Percentiles rank a stretch among this genome's conserved stretches.
Evolutionary conservation across 2,888 invertebrate genomes (phyloP).

Genomic region (Drosophila austrosaltans): DNA sequence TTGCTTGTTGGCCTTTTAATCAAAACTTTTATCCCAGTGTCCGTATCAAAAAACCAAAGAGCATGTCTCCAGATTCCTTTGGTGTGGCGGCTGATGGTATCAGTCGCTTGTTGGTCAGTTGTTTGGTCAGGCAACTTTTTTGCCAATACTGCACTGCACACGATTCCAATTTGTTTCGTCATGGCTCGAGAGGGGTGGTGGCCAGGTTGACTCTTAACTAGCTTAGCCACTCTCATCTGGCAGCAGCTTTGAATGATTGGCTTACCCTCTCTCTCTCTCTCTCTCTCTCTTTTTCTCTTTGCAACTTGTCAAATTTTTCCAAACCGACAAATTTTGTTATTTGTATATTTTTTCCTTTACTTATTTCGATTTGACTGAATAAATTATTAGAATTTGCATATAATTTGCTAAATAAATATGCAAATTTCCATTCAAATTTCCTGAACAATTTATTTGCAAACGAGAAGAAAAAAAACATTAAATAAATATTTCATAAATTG

Average conservation of each 20-base stretch:
- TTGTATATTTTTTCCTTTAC: too few relatives aligned
- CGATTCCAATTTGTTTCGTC: slow-evolving; percentile 5
- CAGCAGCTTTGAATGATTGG: not conserved
- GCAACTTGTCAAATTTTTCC: too few relatives aligned
- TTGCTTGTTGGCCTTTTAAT: slow-evolving; percentile 9
- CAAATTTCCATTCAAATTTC: too few relatives aligned
- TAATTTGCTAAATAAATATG: too few relatives aligned
- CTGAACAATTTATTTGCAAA: too few relatives aligned
- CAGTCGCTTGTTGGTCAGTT: not conserved
- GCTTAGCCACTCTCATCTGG: not conserved
- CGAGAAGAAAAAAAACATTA: too few relatives aligned
- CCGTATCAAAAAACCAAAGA: slow-evolving; percentile 3
- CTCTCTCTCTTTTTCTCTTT: too few relatives aligned
- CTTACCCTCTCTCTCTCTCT: not conserved
- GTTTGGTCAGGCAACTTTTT: not conserved
- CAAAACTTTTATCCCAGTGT: slow-evolving; percentile 6
- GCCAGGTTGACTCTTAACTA: not conserved
- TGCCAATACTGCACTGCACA: slow-evolving; percentile 3
- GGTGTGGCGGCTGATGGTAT: slow-evolving; percentile 1
- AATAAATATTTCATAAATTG: too few relatives aligned
- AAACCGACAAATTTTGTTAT: too few relatives aligned
- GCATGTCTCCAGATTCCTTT: not conserved
- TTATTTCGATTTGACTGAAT: not conserved
- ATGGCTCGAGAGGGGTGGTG: not conserved
- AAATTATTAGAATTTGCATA: not conserved